These are phyloP conservation scores for Characodon lateralis DNA, from an alignment of 2,797 vertebrate genomes.

Conservation along the genomic window DNA sequence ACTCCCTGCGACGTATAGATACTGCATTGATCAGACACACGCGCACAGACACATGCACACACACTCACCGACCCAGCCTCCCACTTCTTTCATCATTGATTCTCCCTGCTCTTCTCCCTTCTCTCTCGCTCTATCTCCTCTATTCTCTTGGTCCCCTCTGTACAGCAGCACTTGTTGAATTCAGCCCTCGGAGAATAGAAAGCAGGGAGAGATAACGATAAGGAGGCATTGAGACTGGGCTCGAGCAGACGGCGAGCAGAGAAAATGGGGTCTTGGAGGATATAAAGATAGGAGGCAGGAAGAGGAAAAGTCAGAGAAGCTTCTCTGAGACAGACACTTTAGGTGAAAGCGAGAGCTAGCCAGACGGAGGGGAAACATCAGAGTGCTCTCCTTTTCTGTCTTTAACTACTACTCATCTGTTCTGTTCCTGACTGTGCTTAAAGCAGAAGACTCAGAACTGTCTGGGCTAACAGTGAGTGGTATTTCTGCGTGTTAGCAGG, in stretches of 20 bases:
- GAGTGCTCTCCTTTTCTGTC: constrained; percentile 59
- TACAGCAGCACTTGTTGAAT: constrained; percentile 84
- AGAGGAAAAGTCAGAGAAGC: constrained; percentile 60
- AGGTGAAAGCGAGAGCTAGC: constrained; percentile 59
- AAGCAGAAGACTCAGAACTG: constrained; percentile 67
- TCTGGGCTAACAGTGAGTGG: constrained; percentile 58
- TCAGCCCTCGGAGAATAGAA: constrained; percentile 73
- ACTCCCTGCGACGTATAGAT: constrained; percentile 85
- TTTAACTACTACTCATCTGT: constrained; percentile 61
- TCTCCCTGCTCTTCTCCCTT: constrained; percentile 65
- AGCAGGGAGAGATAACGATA: constrained; percentile 74
- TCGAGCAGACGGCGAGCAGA: constrained; percentile 63
- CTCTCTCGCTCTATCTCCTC: constrained; percentile 29
- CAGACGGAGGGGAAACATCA: constrained; percentile 61
- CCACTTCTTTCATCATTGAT: constrained; percentile 81
- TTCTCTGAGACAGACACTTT: constrained; percentile 65
- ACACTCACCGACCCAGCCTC: constrained; percentile 58
- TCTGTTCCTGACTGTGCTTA: constrained; percentile 54
- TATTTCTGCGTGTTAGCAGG: constrained; percentile 47
- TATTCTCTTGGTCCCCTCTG: constrained; percentile 31
- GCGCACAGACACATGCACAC: constrained; percentile 65
- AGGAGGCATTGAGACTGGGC: constrained; percentile 71
- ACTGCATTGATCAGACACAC: constrained; percentile 84
- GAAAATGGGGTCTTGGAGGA: constrained; percentile 72
- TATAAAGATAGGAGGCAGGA: constrained; percentile 63